A percentile compares a stretch with the other conserved stretches of the same genome.
Evolutionary conservation across 1,140 invertebrate genomes (phyloP).

Genomic region (Neelides sp.): DNA sequence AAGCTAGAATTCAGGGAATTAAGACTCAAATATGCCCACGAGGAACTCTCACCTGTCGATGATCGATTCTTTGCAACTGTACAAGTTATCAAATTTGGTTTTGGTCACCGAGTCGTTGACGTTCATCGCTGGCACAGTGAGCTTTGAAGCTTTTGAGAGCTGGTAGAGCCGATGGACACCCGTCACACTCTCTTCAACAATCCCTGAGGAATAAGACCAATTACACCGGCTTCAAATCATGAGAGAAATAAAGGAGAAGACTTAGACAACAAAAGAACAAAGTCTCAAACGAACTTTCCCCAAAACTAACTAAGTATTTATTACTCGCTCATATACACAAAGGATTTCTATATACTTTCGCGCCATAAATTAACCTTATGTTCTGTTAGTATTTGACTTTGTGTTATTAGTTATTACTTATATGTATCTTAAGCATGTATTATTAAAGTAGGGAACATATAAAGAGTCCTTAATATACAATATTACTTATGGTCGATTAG

Average conservation of each 20-base stretch:
- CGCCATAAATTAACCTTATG: no score
- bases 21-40: conserved; percentile 1
- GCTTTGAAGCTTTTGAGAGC: conserved; percentile 82
- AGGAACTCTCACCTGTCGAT: conserved; percentile 61
- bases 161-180: conserved; percentile 94
- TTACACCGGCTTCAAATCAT: no score
- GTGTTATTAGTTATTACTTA: no score
- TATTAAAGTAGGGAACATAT: no score
- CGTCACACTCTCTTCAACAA: conserved; percentile 95
- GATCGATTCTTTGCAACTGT: conserved; percentile 78
- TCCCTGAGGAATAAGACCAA: conserved; percentile 47
- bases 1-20: conserved; percentile 46
- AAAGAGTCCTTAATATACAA: no score
- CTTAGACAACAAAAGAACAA: background rate
- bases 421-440: no score
- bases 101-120: conserved; percentile 98
- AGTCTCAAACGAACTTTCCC: no score
- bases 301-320: no score
- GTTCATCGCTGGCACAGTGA: conserved; percentile 97
- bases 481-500: no score
- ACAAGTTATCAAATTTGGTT: conserved; percentile 97
- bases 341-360: no score
- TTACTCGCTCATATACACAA: no score
- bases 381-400: no score
- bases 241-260: background rate